Conservation (phyloP, 1,140 invertebrate species). For the Aethina tumida region DNA sequence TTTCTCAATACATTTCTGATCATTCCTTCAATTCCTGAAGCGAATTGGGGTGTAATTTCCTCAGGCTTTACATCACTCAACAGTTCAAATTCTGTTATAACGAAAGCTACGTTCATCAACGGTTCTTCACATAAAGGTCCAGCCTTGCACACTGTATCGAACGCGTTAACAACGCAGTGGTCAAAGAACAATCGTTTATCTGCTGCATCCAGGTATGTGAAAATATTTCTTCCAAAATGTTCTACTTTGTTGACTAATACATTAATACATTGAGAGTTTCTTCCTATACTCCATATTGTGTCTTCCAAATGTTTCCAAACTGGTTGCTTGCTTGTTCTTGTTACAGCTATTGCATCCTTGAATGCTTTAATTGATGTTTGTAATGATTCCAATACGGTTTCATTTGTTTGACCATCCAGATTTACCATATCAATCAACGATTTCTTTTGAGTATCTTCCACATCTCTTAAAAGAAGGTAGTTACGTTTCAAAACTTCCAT, state of each 20-base stretch:
- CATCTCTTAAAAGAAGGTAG: conserved; percentile 45
- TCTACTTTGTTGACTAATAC: conserved; percentile 24
- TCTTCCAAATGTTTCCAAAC: conserved; percentile 30
- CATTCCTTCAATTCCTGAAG: conserved; percentile 14
- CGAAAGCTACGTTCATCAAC: conserved; percentile 29
- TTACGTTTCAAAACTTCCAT: conserved; percentile 59
- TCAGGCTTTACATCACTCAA: conserved; percentile 73
- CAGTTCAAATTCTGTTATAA: conserved; percentile 89
- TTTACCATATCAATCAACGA: conserved; percentile 22
- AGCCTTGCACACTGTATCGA: conserved; percentile 28
- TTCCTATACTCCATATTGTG: conserved; percentile 42
- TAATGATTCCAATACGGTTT: neutral
- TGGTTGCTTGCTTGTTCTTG: conserved; percentile 26
- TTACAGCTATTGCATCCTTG: conserved; percentile 22
- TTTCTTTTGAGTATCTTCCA: conserved; percentile 30
- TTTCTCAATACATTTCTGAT: conserved; percentile 82
- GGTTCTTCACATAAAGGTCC: conserved; percentile 34
- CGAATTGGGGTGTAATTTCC: conserved; percentile 39
- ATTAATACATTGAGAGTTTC: conserved; percentile 23
- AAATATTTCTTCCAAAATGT: conserved; percentile 25
- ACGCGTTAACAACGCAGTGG: conserved; percentile 28
- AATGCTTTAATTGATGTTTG: conserved; percentile 21
- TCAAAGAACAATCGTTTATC: conserved; percentile 25
- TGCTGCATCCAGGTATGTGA: conserved; percentile 18
- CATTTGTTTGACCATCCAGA: conserved; percentile 5